A percentile compares a stretch with the other conserved stretches of the same genome.
Conservation (phyloP, 37 sponge, comb jelly and placozoan genomes). For the Axinella damicornis region DNA sequence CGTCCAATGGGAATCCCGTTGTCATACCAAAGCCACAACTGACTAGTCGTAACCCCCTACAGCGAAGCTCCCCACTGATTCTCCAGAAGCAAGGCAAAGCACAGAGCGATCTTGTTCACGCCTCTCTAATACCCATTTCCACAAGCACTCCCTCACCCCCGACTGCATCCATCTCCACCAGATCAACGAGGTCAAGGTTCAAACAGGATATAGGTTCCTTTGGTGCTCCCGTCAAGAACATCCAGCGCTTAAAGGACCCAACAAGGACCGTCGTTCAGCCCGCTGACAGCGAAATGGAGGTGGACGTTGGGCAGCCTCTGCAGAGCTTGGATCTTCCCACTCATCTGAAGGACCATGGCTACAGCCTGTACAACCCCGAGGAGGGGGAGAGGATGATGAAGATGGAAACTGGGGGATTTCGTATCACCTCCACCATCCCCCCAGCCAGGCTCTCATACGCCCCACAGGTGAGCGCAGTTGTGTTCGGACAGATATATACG, state of each 20-base stretch:
- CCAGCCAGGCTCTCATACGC: constrained; percentile 79
- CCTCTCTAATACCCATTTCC: background rate
- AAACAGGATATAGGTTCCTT: background rate
- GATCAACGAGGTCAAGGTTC: constrained; percentile 3
- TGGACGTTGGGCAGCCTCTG: constrained; percentile 76
- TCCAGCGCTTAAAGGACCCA: background rate
- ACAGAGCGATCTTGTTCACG: background rate
- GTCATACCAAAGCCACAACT: background rate
- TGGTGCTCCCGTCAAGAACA: background rate
- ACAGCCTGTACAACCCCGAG: constrained; percentile 75
- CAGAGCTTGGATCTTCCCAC: constrained; percentile 41
- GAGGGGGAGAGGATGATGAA: constrained; percentile 47
- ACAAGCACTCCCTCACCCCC: background rate
- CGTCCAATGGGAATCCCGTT: background rate
- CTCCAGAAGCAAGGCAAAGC: background rate
- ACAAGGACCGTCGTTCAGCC: constrained; percentile 16
- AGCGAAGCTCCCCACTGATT: constrained; percentile 18
- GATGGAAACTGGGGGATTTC: background rate
- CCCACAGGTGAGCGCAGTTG: constrained; percentile 38
- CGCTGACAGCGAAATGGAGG: constrained; percentile 49
- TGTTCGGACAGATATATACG: background rate
- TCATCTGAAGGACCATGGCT: constrained; percentile 65
- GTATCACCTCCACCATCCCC: constrained; percentile 46
- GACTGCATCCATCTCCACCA: background rate
- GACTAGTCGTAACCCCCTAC: background rate